Evolutionary conservation across 2,888 invertebrate species (phyloP).

Genomic region (Perizoma flavofasciatum): DNA sequence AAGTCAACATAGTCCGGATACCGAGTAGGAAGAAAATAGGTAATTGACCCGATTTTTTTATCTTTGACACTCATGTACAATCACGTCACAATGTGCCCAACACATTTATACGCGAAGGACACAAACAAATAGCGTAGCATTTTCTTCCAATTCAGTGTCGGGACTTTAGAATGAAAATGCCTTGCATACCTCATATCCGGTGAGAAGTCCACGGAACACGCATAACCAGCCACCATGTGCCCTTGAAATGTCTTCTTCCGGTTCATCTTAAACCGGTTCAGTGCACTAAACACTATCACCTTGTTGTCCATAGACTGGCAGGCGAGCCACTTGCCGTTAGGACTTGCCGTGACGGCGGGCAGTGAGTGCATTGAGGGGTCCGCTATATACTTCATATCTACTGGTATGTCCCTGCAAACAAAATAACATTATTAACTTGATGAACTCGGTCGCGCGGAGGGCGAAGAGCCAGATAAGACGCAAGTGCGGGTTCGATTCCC

Average conservation of each 20-base stretch:
- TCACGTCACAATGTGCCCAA: too few species aligned
- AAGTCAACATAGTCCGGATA: too few species aligned
- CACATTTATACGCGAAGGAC: too few species aligned
- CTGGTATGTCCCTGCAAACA: slow-evolving; percentile 90
- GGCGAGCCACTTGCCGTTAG: slow-evolving; percentile 99
- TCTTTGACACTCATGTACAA: too few species aligned
- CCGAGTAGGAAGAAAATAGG: too few species aligned
- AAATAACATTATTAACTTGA: neutral
- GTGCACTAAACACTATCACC: slow-evolving; percentile 97
- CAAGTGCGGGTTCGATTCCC: too few species aligned
- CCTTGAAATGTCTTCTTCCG: slow-evolving; percentile 98
- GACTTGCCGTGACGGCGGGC: slow-evolving; percentile 97
- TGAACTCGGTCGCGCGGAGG: too few species aligned
- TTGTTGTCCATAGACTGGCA: slow-evolving; percentile 99
- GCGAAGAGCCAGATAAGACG: too few species aligned
- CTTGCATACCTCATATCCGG: slow-evolving; percentile 96
- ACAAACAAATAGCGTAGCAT: too few species aligned
- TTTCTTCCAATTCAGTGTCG: too few species aligned
- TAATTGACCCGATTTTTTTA: too few species aligned
- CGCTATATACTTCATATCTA: slow-evolving; percentile 99
- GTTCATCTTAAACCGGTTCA: slow-evolving; percentile 99
- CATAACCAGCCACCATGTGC: slow-evolving; percentile 99
- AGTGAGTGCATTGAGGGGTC: slow-evolving; percentile 99
- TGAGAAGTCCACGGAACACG: slow-evolving; percentile 98
- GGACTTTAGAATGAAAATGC: too few species aligned